Conservation (phyloP, 2,113 vertebrate genomes). For the Rhineura floridana region DNA sequence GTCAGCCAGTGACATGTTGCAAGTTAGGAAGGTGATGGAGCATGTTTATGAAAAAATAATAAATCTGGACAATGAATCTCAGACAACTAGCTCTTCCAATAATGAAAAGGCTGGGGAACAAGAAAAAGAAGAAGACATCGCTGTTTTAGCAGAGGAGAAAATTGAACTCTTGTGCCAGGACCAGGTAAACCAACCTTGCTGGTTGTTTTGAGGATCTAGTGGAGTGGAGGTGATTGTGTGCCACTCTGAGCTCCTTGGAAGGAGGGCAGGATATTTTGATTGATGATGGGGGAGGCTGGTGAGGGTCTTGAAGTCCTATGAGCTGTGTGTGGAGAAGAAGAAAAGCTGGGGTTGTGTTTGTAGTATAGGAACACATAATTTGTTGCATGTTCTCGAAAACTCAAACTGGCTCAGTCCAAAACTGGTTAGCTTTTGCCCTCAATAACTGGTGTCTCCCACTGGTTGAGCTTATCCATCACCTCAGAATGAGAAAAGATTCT, state of each 20-base stretch:
- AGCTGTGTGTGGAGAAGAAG: too few relatives aligned
- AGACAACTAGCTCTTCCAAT: constrained; percentile 95
- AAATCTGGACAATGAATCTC: constrained; percentile 96
- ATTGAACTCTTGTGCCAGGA: constrained; percentile 98
- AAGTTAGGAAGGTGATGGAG: constrained; percentile 98
- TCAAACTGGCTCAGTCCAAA: background rate
- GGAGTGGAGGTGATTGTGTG: background rate
- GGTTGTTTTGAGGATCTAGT: too few relatives aligned
- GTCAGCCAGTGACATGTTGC: constrained; percentile 98
- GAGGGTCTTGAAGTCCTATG: background rate
- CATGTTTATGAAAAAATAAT: constrained; percentile 99
- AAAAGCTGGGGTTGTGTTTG: background rate
- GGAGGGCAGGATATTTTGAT: background rate
- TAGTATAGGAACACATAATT: background rate
- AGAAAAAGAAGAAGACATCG: constrained; percentile 97
- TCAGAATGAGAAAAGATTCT: background rate
- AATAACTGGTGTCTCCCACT: background rate
- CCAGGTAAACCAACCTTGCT: constrained; percentile 78
- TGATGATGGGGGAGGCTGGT: background rate
- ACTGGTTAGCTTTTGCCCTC: background rate
- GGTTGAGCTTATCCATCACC: background rate
- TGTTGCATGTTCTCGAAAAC: background rate
- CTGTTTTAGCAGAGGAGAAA: constrained; percentile 96
- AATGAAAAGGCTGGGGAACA: constrained; percentile 94
- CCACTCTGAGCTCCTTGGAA: background rate